Conservation (phyloP, 2,888 invertebrate species). For the Hypena proboscidalis region DNA sequence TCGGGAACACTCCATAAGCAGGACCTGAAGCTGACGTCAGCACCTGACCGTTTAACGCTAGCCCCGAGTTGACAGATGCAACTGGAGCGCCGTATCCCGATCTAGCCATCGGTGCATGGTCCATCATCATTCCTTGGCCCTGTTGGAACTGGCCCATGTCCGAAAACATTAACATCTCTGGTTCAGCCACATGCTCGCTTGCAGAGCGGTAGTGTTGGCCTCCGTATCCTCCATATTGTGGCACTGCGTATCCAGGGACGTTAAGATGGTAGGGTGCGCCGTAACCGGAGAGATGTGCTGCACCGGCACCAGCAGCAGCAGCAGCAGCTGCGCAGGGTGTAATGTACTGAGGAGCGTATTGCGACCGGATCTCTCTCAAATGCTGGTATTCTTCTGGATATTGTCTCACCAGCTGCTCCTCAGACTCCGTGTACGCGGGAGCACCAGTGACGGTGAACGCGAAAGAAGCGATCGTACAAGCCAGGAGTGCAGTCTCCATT, state of each 20-base stretch:
- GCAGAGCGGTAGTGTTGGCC: conserved; percentile 54
- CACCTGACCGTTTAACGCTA: conserved; percentile 17
- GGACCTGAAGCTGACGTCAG: conserved; percentile 44
- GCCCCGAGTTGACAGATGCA: conserved; percentile 14
- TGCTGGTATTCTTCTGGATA: conserved; percentile 37
- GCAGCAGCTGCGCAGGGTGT: conserved; percentile 62
- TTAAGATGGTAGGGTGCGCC: conserved; percentile 35
- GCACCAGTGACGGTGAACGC: conserved; percentile 42
- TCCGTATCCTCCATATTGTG: conserved; percentile 49
- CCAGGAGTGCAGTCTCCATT: conserved; percentile 60
- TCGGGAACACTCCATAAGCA: conserved; percentile 68
- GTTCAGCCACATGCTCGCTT: conserved; percentile 49
- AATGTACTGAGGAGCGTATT: conserved; percentile 43
- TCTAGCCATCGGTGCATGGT: conserved; percentile 60
- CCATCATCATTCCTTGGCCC: conserved; percentile 32
- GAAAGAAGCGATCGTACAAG: conserved; percentile 46
- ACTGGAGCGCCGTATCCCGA: conserved; percentile 43
- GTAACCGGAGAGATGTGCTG: conserved; percentile 8
- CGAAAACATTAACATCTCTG: conserved; percentile 62
- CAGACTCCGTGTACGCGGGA: conserved; percentile 46
- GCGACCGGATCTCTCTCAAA: conserved; percentile 53
- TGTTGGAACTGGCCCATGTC: conserved; percentile 55
- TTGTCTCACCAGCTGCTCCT: conserved; percentile 30
- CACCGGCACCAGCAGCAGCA: conserved; percentile 19
- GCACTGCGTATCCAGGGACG: conserved; percentile 37